phyloP scores from a whole-genome alignment of 2,888 invertebrate species.

The Megalurothrips usitatus region DNA sequence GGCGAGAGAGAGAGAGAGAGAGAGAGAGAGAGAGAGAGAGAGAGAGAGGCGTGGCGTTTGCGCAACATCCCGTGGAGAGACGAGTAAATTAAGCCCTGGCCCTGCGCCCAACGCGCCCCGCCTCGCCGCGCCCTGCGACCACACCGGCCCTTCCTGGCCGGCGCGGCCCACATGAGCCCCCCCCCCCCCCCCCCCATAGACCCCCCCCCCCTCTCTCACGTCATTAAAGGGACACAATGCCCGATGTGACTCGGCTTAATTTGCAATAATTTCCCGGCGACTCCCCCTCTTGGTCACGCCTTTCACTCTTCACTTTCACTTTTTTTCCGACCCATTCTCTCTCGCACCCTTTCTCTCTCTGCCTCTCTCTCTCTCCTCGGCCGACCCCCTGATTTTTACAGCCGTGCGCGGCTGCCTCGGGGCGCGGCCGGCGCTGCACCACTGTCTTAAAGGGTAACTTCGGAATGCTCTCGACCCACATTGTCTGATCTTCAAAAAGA shows the following conservation, averaged over 20 bases:
- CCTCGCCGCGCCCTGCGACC: neutral
- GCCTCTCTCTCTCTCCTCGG: neutral
- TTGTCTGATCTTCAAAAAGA: conserved; percentile 13
- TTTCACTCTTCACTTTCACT: too few relatives aligned
- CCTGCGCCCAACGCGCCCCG: neutral
- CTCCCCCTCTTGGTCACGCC: too few relatives aligned
- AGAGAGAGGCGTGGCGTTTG: neutral
- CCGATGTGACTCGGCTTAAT: neutral
- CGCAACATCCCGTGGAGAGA: conserved; percentile 21
- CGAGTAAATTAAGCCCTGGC: conserved; percentile 26
- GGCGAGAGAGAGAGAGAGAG: too few relatives aligned
- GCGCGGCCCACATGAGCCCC: neutral
- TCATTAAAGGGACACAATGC: neutral
- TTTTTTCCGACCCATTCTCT: too few relatives aligned
- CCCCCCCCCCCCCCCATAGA: neutral
- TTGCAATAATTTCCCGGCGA: too few relatives aligned
- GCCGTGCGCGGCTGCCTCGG: neutral
- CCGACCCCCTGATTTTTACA: neutral
- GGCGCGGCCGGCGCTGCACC: neutral
- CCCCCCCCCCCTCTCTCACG: neutral
- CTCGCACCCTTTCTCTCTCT: neutral
- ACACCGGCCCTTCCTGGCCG: neutral
- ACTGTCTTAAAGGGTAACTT: conserved; percentile 2
- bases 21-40: too few relatives aligned
- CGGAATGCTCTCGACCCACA: conserved; percentile 20